phyloP scores from a whole-genome alignment of 2,888 invertebrate species.

The Eupithecia tripunctaria region DNA sequence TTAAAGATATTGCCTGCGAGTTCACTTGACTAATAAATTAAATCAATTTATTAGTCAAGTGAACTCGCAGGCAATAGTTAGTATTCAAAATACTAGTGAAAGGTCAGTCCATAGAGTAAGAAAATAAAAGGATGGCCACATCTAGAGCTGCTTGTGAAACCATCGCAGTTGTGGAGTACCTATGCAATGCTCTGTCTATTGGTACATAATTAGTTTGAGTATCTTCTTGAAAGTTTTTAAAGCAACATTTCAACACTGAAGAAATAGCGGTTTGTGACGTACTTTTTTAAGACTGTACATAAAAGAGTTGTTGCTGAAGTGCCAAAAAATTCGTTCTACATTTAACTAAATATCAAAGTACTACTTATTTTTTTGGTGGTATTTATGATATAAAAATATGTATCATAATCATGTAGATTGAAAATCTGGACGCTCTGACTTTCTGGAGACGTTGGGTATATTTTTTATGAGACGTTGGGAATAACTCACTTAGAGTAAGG shows the following conservation, averaged over 20 bases:
- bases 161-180: conserved; percentile 29
- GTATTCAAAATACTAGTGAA: conserved; percentile 13
- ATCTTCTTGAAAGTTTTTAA: conserved; percentile 18
- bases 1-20: not conserved
- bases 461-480: too few species aligned
- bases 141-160: conserved; percentile 36
- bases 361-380: not conserved
- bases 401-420: too few species aligned
- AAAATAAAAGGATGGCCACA: conserved; percentile 40
- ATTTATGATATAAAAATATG: not conserved
- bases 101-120: conserved; percentile 34
- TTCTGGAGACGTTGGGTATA: too few species aligned
- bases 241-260: not conserved
- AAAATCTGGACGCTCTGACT: too few species aligned
- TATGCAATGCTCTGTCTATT: conserved; percentile 24
- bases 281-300: not conserved
- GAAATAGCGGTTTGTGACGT: not conserved
- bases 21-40: too few species aligned
- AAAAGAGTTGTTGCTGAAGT: not conserved
- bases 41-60: too few species aligned
- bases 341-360: too few species aligned
- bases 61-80: not conserved
- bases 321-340: not conserved
- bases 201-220: conserved; percentile 19
- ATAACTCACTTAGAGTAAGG: too few species aligned